phyloP scores from a whole-genome alignment of 2,888 invertebrate genomes.

The Augiades crinisus region DNA sequence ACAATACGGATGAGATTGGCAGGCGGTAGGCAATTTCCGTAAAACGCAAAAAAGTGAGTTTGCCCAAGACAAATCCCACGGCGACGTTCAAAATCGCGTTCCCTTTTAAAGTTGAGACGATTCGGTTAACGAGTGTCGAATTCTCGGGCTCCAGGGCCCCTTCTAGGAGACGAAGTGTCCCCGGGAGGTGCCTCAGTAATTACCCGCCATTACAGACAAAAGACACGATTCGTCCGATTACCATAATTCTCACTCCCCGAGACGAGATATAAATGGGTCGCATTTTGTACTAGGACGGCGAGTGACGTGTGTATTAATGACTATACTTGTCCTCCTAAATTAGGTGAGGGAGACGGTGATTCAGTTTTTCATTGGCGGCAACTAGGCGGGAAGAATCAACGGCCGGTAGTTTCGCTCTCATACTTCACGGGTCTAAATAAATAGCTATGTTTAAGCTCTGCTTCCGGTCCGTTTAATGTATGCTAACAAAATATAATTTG shows the following conservation, averaged over 20 bases:
- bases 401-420: slow-evolving; percentile 30
- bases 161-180: slow-evolving; percentile 64
- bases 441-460: slow-evolving; percentile 36
- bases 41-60: slow-evolving; percentile 40
- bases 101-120: slow-evolving; percentile 79
- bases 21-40: slow-evolving; percentile 47
- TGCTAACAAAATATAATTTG: slow-evolving; percentile 35
- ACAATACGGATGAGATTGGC: slow-evolving; percentile 43
- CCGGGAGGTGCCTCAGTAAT: slow-evolving; percentile 77
- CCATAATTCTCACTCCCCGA: slow-evolving; percentile 77
- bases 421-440: slow-evolving; percentile 31
- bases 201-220: slow-evolving; percentile 80
- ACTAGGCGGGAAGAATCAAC: slow-evolving; percentile 42
- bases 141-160: slow-evolving; percentile 65
- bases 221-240: slow-evolving; percentile 79
- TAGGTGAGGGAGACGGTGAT: slow-evolving; percentile 77
- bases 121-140: slow-evolving; percentile 80
- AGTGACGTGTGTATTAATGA: slow-evolving; percentile 81
- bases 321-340: slow-evolving; percentile 79
- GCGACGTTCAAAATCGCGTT: slow-evolving; percentile 72
- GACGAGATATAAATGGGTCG: slow-evolving; percentile 76
- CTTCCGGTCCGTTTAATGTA: slow-evolving; percentile 36
- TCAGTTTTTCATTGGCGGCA: slow-evolving; percentile 72
- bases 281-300: slow-evolving; percentile 79
- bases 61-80: slow-evolving; percentile 51